Conservation (phyloP, 2,797 vertebrate genomes). For the Enteromius viviparus region DNA sequence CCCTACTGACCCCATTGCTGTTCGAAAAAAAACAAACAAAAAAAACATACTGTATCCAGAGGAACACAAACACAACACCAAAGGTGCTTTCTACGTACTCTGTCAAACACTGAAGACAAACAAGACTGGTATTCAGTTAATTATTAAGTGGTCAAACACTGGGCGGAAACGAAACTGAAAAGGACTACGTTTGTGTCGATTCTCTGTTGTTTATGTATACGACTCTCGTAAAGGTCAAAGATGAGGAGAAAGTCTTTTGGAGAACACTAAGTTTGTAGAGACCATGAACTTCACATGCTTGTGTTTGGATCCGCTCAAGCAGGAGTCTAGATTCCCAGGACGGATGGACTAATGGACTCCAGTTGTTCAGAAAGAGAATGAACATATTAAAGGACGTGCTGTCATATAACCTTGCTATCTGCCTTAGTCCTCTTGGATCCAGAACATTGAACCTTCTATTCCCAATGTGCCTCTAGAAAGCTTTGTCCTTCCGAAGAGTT, state of each 20-base stretch:
- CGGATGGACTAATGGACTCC: slow-evolving; percentile 34
- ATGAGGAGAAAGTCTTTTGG: slow-evolving; percentile 54
- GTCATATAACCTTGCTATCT: slow-evolving; percentile 11
- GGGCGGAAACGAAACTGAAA: slow-evolving; percentile 74
- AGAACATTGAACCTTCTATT: slow-evolving; percentile 19
- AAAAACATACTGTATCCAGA: slow-evolving; percentile 58
- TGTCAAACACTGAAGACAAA: slow-evolving; percentile 67
- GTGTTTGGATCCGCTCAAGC: slow-evolving; percentile 41
- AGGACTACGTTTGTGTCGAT: slow-evolving; percentile 82
- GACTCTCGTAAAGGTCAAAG: slow-evolving; percentile 69
- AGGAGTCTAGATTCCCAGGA: slow-evolving; percentile 49
- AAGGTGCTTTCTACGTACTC: slow-evolving; percentile 87
- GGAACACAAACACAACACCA: slow-evolving; percentile 73
- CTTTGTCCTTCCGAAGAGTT: slow-evolving; percentile 43
- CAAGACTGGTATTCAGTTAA: slow-evolving; percentile 58
- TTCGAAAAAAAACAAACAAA: slow-evolving; percentile 50
- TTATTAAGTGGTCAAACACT: slow-evolving; percentile 54
- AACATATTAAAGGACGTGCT: slow-evolving; percentile 1
- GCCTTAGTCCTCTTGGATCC: slow-evolving; percentile 1
- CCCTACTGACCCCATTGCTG: slow-evolving; percentile 42
- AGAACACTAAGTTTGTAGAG: slow-evolving; percentile 44
- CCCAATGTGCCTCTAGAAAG: slow-evolving; percentile 31
- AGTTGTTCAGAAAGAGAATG: slow-evolving; percentile 16
- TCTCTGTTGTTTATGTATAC: slow-evolving; percentile 71
- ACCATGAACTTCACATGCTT: slow-evolving; percentile 11